A percentile compares a stretch with the other conserved stretches of the same genome.
phyloP scores from a whole-genome alignment of 2,113 vertebrate genomes.

The Halichoerus grypus region DNA sequence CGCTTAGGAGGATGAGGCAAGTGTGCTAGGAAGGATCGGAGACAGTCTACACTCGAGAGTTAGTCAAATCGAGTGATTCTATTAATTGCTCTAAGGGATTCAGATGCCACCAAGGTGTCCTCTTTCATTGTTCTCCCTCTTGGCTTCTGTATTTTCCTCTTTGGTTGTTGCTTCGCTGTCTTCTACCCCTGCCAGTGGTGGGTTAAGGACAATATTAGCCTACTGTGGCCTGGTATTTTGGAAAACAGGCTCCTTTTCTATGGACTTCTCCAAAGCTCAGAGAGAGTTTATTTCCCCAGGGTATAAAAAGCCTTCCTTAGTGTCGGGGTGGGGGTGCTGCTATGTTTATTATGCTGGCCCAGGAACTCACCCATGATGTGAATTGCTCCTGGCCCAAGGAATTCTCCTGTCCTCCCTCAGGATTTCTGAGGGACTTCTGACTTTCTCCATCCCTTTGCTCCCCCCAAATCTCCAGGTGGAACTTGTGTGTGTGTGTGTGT shows the following conservation, averaged over 20 bases:
- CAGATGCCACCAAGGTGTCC: neutral
- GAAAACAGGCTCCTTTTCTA: neutral
- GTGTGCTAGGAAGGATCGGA: neutral
- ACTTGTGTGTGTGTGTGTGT: neutral
- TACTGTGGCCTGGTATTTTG: neutral
- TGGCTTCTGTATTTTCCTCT: neutral
- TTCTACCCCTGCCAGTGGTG: neutral
- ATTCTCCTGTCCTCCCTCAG: neutral
- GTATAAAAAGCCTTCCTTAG: neutral
- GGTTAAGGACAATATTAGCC: neutral
- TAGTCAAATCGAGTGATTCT: neutral
- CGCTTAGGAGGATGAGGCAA: neutral
- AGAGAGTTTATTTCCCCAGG: conserved; percentile 6
- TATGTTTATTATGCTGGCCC: conserved; percentile 14
- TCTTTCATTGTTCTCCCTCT: neutral
- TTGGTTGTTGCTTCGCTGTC: neutral
- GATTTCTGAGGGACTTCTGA: neutral
- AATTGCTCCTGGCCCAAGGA: neutral
- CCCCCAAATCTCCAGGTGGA: neutral
- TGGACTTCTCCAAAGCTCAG: neutral
- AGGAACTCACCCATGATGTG: neutral
- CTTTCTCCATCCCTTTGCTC: neutral
- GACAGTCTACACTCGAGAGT: neutral
- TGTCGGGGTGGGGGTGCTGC: neutral
- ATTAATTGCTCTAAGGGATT: neutral